Evolutionary conservation across 2,888 invertebrate genomes (phyloP), one percentile per base, ranked within the genome.

Genomic region (Noctua janthe): DNA sequence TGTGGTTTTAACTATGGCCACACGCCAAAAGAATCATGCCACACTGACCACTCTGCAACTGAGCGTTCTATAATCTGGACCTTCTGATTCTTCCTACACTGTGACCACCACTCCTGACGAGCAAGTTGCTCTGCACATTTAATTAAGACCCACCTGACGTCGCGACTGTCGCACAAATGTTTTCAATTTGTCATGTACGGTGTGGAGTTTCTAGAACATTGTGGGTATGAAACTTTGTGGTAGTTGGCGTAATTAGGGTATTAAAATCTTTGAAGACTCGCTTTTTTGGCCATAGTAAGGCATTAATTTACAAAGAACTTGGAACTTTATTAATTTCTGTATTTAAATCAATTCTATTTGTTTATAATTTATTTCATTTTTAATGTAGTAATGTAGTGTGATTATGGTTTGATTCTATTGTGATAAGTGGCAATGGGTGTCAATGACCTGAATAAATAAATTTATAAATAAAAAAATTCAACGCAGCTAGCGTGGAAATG

Each of bases 81-180:
- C 43, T 85, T 83, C 84, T 85, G 70, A 3, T 13, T n/a, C 13
- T 73, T n/a, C n/a, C 15, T 78, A 4, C 13, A 1, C 1, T 15
- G 4, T 64, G 77, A 0, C 15, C 1, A 43, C 23, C 56, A 76
- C 73, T 83, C 29, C 35, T 74, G 84, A 77, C 59, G 81, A 80
- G 59, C 43, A 86, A 85, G 72, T 86, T 85, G 71, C 75, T 29
- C 75, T 43, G 84, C 77, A 83, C 56, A 86, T 86, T 85, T 85
- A 85, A 86, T 83, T 83, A 86, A 84, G 59, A 71, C 83, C 77
- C 78, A 85, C 78, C 77, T 87, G 83, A 87, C 80, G 72, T 71
- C 54, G 29, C 70, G 20, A 71, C 76, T 79, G 76, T 67, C 76
- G 74, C 83, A 69, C 75, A 79, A 87, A 79, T 85, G 87, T 87